Conservation (phyloP, 2,888 invertebrate species). For the Pediacus dermestoides region DNA sequence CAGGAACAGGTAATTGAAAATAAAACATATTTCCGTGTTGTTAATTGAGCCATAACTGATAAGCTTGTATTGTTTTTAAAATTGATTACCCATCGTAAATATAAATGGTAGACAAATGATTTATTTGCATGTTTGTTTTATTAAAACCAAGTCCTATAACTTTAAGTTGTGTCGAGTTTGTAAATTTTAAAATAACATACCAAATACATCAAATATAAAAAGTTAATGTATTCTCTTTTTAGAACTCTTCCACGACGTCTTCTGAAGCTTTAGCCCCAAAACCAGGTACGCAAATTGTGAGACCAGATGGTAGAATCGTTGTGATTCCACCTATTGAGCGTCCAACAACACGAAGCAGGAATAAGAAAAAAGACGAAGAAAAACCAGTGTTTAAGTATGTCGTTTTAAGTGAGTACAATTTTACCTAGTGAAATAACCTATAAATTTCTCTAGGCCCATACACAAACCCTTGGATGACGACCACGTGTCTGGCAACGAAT, state of each 20-base stretch:
- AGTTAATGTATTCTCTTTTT: constrained; percentile 16
- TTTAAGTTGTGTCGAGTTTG: too few species aligned
- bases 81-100: too few species aligned
- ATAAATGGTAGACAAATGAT: too few species aligned
- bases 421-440: too few species aligned
- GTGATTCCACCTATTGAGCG: constrained; percentile 79
- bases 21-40: too few species aligned
- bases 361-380: constrained; percentile 42
- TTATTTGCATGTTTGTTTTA: too few species aligned
- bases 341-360: constrained; percentile 74
- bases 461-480: constrained; percentile 46
- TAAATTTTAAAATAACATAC: too few species aligned
- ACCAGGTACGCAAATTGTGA: constrained; percentile 62
- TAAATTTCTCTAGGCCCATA: constrained; percentile 27
- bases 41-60: too few species aligned
- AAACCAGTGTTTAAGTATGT: constrained; percentile 35
- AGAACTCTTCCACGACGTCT: constrained; percentile 20
- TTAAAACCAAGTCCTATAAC: too few species aligned
- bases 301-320: constrained; percentile 71
- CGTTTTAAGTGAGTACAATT: too few species aligned
- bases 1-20: constrained; percentile 5
- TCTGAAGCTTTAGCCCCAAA: constrained; percentile 28
- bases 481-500: constrained; percentile 46
- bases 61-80: too few species aligned
- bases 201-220: too few species aligned